phyloP scores from a whole-genome alignment of 2,797 vertebrate species.

The Thamnophis elegans region DNA sequence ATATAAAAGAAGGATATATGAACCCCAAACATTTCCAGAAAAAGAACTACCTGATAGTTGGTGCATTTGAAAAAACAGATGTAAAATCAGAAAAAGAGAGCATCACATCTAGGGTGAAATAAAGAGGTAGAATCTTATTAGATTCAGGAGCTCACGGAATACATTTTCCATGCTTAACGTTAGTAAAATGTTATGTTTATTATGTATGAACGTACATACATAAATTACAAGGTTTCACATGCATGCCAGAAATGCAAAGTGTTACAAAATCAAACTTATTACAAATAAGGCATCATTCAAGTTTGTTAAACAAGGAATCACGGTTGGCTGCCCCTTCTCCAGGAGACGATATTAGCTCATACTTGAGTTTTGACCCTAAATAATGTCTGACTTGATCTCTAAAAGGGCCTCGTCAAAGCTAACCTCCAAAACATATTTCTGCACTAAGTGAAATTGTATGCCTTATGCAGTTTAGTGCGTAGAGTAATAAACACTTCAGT shows the following conservation, averaged over 20 bases:
- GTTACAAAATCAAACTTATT: neutral
- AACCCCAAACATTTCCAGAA: neutral
- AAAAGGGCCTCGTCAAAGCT: neutral
- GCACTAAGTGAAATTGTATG: neutral
- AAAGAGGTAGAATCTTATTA: neutral
- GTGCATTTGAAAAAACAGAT: neutral
- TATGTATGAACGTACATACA: neutral
- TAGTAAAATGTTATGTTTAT: neutral
- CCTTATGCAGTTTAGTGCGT: neutral
- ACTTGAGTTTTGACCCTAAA: neutral
- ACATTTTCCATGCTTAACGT: neutral
- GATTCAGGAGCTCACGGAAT: neutral
- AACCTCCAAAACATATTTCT: neutral
- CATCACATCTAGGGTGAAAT: neutral
- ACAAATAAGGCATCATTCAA: neutral
- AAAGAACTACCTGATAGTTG: neutral
- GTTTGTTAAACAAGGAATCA: neutral
- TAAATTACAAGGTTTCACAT: neutral
- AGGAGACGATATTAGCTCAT: neutral
- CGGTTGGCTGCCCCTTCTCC: neutral
- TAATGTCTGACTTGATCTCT: neutral
- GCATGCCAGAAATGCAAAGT: neutral
- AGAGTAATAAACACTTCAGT: neutral
- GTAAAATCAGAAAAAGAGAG: neutral
- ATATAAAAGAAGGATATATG: neutral